Conservation (phyloP, 2,113 vertebrate species). For the Gallinago paraguaiae region DNA sequence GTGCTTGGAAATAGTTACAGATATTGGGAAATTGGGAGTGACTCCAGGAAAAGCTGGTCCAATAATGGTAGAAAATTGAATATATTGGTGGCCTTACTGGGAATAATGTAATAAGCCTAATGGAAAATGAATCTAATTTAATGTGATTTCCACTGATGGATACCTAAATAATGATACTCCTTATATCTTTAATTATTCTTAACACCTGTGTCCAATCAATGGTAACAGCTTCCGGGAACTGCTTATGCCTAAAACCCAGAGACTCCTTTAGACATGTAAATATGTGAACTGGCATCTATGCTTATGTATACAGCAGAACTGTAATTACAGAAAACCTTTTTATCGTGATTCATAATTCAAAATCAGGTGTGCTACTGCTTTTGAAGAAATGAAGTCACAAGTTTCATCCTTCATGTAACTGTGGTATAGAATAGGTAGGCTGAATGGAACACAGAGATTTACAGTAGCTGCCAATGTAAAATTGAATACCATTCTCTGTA, state of each 20-base stretch:
- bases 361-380: neutral
- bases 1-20: neutral
- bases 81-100: neutral
- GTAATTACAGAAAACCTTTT: neutral
- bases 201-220: constrained; percentile 25
- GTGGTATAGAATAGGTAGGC: neutral
- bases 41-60: neutral
- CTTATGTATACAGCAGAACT: neutral
- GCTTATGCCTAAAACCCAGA: neutral
- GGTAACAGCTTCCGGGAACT: constrained; percentile 15
- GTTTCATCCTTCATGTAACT: neutral
- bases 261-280: neutral
- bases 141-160: constrained; percentile 13
- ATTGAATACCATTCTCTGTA: neutral
- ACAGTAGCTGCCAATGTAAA: neutral
- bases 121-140: constrained; percentile 29
- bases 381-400: neutral
- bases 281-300: neutral
- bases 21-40: neutral
- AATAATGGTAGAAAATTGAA: neutral
- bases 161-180: neutral
- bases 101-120: constrained; percentile 46
- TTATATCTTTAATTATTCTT: constrained; percentile 26
- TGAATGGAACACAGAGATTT: neutral
- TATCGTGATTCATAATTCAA: neutral